A percentile compares a stretch with the other conserved stretches of the same genome.
phyloP scores from a whole-genome alignment of 2,888 invertebrate species.

The Phymatocera aterrima region DNA sequence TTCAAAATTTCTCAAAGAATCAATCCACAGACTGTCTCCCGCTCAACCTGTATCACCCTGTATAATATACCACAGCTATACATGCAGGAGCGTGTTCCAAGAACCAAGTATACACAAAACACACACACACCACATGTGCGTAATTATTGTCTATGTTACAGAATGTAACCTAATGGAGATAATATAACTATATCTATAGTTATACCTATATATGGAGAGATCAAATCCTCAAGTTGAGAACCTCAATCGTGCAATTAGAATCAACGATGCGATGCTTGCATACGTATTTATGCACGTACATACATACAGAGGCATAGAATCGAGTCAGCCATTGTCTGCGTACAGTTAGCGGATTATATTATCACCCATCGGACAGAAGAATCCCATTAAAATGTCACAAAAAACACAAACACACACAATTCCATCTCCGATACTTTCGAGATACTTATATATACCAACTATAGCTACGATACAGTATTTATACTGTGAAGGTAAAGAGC shows the following conservation, averaged over 20 bases:
- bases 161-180: too few relatives aligned
- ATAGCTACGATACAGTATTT: too few relatives aligned
- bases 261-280: slow-evolving; percentile 31
- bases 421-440: not conserved
- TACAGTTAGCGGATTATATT: slow-evolving; percentile 67
- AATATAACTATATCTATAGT: not conserved
- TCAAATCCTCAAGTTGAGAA: slow-evolving; percentile 16
- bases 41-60: too few relatives aligned
- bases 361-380: slow-evolving; percentile 23
- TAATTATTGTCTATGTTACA: too few relatives aligned
- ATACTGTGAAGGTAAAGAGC: too few relatives aligned
- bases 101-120: too few relatives aligned
- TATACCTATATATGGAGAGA: not conserved
- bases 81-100: too few relatives aligned
- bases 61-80: too few relatives aligned
- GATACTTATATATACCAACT: too few relatives aligned
- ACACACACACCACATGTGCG: too few relatives aligned
- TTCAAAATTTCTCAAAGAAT: too few relatives aligned
- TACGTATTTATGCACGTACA: not conserved
- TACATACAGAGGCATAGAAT: slow-evolving; percentile 1
- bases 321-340: slow-evolving; percentile 68
- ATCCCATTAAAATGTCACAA: slow-evolving; percentile 37
- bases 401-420: not conserved
- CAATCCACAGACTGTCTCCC: too few relatives aligned
- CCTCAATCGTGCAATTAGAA: slow-evolving; percentile 36